Percentiles rank a stretch among this genome's conserved stretches.
phyloP scores from a whole-genome alignment of 1,140 invertebrate species.

The Anastrepha ludens region DNA sequence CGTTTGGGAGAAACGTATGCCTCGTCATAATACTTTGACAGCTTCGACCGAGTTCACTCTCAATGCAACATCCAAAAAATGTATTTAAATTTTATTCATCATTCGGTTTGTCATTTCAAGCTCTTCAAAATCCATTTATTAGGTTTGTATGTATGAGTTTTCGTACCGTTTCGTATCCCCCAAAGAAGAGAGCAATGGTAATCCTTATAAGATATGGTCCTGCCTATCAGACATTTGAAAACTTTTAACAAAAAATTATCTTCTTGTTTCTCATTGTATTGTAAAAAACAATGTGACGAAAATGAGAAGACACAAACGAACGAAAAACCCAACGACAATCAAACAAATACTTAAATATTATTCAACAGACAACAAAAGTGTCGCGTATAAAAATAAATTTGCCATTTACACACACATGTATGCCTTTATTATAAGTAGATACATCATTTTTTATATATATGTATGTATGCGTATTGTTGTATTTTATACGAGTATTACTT shows the following conservation, averaged over 20 bases:
- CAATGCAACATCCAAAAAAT: too few species aligned
- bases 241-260: slow-evolving; percentile 67
- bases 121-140: too few species aligned
- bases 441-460: background rate
- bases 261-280: slow-evolving; percentile 58
- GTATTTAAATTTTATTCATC: too few species aligned
- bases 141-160: too few species aligned
- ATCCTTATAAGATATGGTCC: slow-evolving; percentile 75
- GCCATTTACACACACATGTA: slow-evolving; percentile 29
- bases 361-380: slow-evolving; percentile 52
- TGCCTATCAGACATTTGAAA: slow-evolving; percentile 74
- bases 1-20: background rate
- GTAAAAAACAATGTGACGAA: slow-evolving; percentile 59
- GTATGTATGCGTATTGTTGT: slow-evolving; percentile 11
- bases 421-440: slow-evolving; percentile 55
- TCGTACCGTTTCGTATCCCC: background rate
- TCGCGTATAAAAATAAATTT: slow-evolving; percentile 72
- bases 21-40: background rate
- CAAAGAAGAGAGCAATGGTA: slow-evolving; percentile 70
- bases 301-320: slow-evolving; percentile 28
- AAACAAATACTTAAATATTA: slow-evolving; percentile 55
- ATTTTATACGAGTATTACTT: slow-evolving; percentile 21
- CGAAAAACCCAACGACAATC: slow-evolving; percentile 53
- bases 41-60: too few species aligned
- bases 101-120: background rate